phyloP scores from a whole-genome alignment of 2,113 vertebrate genomes.

The Anser cygnoides region DNA sequence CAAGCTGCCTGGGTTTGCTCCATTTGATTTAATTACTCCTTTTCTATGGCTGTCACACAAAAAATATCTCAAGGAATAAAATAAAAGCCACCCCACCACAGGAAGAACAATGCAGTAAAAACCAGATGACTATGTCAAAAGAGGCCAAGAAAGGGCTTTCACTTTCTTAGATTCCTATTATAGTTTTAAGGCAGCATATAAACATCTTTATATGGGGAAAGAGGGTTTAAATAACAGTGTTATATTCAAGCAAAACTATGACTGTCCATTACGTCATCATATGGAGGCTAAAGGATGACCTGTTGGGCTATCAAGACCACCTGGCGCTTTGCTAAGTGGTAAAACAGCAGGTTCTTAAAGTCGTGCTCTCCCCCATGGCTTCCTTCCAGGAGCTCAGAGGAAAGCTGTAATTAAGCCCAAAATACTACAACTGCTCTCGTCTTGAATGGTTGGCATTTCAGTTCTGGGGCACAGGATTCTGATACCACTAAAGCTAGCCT shows the following conservation, averaged over 20 bases:
- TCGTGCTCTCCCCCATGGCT: neutral
- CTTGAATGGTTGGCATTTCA: neutral
- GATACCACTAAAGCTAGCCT: neutral
- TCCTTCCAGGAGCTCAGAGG: neutral
- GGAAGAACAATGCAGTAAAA: neutral
- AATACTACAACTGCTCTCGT: neutral
- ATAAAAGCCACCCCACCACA: neutral
- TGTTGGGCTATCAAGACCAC: neutral
- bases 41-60: neutral
- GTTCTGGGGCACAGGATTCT: neutral
- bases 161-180: neutral
- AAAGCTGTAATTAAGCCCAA: neutral
- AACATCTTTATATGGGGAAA: neutral
- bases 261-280: neutral
- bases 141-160: neutral
- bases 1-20: neutral
- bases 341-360: neutral
- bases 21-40: conserved; percentile 11
- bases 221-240: neutral
- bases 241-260: neutral
- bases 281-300: neutral
- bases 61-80: neutral
- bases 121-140: neutral
- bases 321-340: neutral
- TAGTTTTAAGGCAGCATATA: neutral